Evolutionary conservation across 2,888 invertebrate species (phyloP).

Genomic region (Busseola fusca): DNA sequence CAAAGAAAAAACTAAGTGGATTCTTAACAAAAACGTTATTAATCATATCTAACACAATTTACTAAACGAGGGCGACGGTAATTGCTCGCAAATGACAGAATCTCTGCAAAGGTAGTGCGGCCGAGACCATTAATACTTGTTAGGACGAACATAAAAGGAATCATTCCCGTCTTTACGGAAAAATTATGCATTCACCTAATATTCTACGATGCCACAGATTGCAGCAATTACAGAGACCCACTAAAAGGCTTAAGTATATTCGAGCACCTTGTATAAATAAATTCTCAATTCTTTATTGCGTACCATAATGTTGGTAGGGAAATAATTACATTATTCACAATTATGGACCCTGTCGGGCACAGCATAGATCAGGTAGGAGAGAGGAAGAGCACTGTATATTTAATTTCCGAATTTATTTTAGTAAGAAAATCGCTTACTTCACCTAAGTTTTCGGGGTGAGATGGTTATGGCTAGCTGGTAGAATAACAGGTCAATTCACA

Average conservation of each 20-base stretch:
- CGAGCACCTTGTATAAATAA: conserved; percentile 47
- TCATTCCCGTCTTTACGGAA: conserved; percentile 76
- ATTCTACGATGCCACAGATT: conserved; percentile 59
- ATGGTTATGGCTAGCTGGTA: too few relatives aligned
- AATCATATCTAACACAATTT: conserved; percentile 77
- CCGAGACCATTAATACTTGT: conserved; percentile 80
- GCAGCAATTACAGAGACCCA: conserved; percentile 66
- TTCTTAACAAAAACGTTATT: conserved; percentile 71
- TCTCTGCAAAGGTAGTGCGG: conserved; percentile 69
- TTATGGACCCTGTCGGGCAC: too few relatives aligned
- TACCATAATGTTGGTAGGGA: too few relatives aligned
- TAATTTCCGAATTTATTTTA: too few relatives aligned
- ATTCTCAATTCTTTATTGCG: too few relatives aligned
- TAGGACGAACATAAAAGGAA: conserved; percentile 81
- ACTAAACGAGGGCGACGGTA: conserved; percentile 75
- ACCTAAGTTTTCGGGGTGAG: too few relatives aligned
- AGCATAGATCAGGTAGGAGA: too few relatives aligned
- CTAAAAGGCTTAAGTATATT: conserved; percentile 62
- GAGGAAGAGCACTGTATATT: too few relatives aligned
- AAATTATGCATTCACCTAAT: conserved; percentile 79
- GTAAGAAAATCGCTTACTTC: too few relatives aligned
- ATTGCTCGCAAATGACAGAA: conserved; percentile 82
- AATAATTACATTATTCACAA: too few relatives aligned
- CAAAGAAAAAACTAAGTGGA: conserved; percentile 45
- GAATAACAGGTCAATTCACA: background rate